These are phyloP conservation scores for Parnassius apollo DNA, from an alignment of 2,888 invertebrate genomes.

Conservation along the genomic window DNA sequence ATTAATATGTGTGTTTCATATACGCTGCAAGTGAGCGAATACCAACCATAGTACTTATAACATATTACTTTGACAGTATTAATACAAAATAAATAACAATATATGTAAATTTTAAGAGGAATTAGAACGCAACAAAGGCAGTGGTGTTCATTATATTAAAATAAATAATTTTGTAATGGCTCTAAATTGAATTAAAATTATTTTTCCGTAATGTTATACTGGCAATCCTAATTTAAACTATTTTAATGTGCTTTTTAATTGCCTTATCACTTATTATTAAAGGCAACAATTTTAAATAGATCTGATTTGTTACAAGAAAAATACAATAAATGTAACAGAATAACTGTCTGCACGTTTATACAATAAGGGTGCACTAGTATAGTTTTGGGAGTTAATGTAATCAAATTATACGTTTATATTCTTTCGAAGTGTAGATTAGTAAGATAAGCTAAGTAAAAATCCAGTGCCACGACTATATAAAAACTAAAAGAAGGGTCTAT, in stretches of 20 bases:
- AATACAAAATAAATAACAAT: too few species aligned
- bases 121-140: too few species aligned
- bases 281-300: conserved; percentile 1
- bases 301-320: conserved; percentile 16
- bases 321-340: conserved; percentile 9
- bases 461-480: conserved; percentile 22
- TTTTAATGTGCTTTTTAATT: conserved; percentile 1
- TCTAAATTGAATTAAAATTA: too few species aligned
- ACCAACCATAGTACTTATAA: too few species aligned
- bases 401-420: conserved; percentile 10
- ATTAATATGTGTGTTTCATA: too few species aligned
- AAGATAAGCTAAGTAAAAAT: conserved; percentile 18
- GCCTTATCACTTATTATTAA: background rate
- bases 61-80: too few species aligned
- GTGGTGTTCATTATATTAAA: too few species aligned
- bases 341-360: conserved; percentile 3
- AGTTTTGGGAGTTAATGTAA: conserved; percentile 2
- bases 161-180: too few species aligned
- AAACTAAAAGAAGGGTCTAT: conserved; percentile 22
- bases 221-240: too few species aligned
- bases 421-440: conserved; percentile 9
- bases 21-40: too few species aligned
- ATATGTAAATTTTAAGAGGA: too few species aligned
- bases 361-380: conserved; percentile 1
- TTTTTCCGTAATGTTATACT: too few species aligned